phyloP scores from a whole-genome alignment of 1,140 invertebrate species.

The Zaprionus ornatus region DNA sequence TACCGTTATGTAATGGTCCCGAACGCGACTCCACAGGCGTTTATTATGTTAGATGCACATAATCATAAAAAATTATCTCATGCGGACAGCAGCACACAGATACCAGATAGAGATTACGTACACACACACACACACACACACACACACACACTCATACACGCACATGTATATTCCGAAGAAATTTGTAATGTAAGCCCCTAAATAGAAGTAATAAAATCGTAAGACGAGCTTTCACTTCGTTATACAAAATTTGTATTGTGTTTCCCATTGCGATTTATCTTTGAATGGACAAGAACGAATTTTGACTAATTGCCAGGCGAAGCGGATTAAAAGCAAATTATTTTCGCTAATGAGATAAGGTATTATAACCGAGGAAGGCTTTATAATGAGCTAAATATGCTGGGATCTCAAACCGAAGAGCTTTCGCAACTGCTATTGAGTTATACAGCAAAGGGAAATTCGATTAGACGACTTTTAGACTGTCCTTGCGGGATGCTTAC shows the following conservation, averaged over 20 bases:
- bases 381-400: not conserved
- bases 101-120: constrained; percentile 10
- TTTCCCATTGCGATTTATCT: not conserved
- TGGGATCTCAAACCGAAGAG: not conserved
- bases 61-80: constrained; percentile 72
- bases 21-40: constrained; percentile 51
- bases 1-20: constrained; percentile 43
- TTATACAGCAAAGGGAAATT: not conserved
- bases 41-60: constrained; percentile 71
- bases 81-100: constrained; percentile 16
- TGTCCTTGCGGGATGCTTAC: no score
- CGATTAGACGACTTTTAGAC: not conserved
- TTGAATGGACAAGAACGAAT: not conserved
- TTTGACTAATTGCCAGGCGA: not conserved
- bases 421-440: not conserved
- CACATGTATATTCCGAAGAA: constrained; percentile 7
- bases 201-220: not conserved
- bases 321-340: constrained; percentile 1
- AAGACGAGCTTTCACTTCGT: not conserved
- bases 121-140: not conserved
- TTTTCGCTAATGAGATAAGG: not conserved
- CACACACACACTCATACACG: not conserved
- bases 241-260: not conserved
- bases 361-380: not conserved
- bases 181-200: constrained; percentile 15